Evolutionary conservation across 2,113 vertebrate species (phyloP).

Genomic region (Myotis davidii): DNA sequence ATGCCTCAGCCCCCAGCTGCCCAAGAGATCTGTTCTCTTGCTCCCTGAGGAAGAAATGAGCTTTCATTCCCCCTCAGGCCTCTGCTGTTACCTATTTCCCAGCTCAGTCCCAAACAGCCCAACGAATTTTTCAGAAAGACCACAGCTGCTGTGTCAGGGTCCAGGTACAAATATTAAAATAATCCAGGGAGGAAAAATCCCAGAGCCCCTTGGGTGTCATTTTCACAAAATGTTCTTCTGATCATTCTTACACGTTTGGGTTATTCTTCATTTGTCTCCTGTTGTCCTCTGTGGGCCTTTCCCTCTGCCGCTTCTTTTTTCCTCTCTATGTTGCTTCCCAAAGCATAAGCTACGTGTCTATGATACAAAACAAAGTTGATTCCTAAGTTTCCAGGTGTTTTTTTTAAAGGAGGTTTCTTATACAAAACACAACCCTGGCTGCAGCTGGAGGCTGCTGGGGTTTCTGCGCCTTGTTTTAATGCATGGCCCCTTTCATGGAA

Average conservation of each 20-base stretch:
- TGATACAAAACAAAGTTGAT: constrained; percentile 59
- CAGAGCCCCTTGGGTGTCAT: not conserved
- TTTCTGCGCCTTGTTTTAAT: constrained; percentile 79
- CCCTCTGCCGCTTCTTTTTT: not conserved
- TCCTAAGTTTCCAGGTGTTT: not conserved
- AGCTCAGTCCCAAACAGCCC: constrained; percentile 36
- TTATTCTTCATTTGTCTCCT: not conserved
- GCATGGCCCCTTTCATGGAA: constrained; percentile 82
- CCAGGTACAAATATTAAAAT: constrained; percentile 59
- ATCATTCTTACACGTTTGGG: not conserved
- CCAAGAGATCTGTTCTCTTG: not conserved
- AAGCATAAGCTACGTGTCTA: not conserved
- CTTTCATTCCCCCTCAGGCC: constrained; percentile 27
- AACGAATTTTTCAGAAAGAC: constrained; percentile 55
- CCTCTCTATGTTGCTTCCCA: not conserved
- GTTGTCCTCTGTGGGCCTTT: not conserved
- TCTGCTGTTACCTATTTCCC: constrained; percentile 1
- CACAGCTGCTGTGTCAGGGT: constrained; percentile 25
- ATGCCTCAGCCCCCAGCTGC: not conserved
- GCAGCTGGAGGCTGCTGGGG: constrained; percentile 67
- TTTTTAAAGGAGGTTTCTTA: constrained; percentile 16
- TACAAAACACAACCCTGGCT: constrained; percentile 66
- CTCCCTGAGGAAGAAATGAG: constrained; percentile 49
- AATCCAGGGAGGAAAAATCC: constrained; percentile 18
- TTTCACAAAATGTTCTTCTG: not conserved